phyloP scores from a whole-genome alignment of 2,888 invertebrate species.

The Tiliacea aurago region DNA sequence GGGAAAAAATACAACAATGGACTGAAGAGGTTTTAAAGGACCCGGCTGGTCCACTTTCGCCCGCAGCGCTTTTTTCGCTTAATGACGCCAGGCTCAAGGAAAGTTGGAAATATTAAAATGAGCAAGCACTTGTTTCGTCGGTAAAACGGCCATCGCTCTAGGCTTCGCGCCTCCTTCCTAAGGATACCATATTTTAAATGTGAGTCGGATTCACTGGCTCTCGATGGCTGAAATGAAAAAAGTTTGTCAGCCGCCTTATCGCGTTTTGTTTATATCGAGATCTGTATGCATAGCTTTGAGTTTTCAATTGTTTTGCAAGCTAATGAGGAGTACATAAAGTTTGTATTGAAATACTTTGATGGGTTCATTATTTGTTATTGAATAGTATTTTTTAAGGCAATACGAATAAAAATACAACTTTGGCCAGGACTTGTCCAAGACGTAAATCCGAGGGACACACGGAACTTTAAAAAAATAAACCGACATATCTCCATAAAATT shows the following conservation, averaged over 20 bases:
- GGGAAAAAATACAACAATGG: constrained; percentile 85
- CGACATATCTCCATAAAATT: constrained; percentile 35
- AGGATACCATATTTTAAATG: constrained; percentile 66
- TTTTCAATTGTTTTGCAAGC: constrained; percentile 46
- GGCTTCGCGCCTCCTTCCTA: constrained; percentile 81
- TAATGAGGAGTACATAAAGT: constrained; percentile 36
- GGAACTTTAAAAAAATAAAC: constrained; percentile 38
- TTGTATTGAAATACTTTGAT: constrained; percentile 17
- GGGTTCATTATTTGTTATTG: constrained; percentile 9
- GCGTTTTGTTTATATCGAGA: constrained; percentile 51
- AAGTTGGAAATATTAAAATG: constrained; percentile 90
- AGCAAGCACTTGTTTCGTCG: constrained; percentile 88
- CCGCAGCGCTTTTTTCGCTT: constrained; percentile 84
- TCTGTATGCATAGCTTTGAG: constrained; percentile 43
- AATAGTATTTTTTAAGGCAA: background rate
- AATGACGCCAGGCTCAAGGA: constrained; percentile 84
- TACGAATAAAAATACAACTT: constrained; percentile 14
- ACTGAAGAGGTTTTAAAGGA: constrained; percentile 82
- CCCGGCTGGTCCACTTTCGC: constrained; percentile 83
- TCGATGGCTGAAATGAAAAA: constrained; percentile 69
- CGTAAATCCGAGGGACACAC: constrained; percentile 3
- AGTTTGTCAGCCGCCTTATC: constrained; percentile 60
- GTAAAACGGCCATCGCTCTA: constrained; percentile 85
- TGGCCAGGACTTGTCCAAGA: background rate
- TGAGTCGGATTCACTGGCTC: constrained; percentile 56